Conservation (phyloP, 2,797 vertebrate species). For the Bufotes viridis region DNA sequence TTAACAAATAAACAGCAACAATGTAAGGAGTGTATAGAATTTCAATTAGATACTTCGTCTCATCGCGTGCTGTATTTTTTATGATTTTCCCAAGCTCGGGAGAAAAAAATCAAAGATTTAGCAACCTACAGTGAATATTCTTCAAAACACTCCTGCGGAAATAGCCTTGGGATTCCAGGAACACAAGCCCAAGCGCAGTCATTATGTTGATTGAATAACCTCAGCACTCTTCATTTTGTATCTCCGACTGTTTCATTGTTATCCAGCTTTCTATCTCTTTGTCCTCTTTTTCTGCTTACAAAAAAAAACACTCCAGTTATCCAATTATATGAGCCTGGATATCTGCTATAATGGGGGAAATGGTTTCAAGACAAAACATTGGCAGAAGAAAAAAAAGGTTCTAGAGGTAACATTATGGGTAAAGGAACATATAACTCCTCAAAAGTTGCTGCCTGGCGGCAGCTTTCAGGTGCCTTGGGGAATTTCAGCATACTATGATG, state of each 20-base stretch:
- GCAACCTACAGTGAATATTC: conserved; percentile 9
- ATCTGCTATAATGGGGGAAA: conserved; percentile 26
- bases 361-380: conserved; percentile 28
- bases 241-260: conserved; percentile 32
- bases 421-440: background rate
- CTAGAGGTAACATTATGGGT: background rate
- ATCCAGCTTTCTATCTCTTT: conserved; percentile 23
- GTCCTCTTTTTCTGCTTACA: conserved; percentile 11
- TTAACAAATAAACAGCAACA: background rate
- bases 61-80: conserved; percentile 4
- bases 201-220: conserved; percentile 41
- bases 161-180: conserved; percentile 22
- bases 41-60: background rate
- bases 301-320: conserved; percentile 33
- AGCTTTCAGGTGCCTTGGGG: background rate
- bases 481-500: background rate
- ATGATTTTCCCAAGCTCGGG: background rate
- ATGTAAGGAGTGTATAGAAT: background rate
- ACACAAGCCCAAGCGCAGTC: conserved; percentile 12
- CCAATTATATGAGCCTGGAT: conserved; percentile 39
- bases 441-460: background rate
- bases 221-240: conserved; percentile 37
- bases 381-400: conserved; percentile 13
- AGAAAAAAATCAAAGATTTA: conserved; percentile 6
- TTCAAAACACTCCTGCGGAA: conserved; percentile 40